A percentile compares a stretch with the other conserved stretches of the same genome.
Evolutionary conservation across 2,888 invertebrate genomes (phyloP).

Genomic region (Ernsta delagoae): DNA sequence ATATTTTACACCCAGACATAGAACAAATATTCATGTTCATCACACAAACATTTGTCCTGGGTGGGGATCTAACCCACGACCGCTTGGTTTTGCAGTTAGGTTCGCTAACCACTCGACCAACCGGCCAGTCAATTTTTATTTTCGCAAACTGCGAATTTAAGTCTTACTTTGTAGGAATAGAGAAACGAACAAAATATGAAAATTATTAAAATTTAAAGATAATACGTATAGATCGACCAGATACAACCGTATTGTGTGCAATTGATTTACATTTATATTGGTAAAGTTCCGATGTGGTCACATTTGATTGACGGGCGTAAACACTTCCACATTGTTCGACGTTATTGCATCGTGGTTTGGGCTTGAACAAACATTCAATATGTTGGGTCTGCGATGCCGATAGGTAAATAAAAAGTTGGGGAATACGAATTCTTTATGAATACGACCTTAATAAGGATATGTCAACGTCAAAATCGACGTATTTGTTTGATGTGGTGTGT

Average conservation of each 20-base stretch:
- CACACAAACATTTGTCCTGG: too few relatives aligned
- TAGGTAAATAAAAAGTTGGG: slow-evolving; percentile 1
- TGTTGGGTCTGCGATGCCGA: neutral
- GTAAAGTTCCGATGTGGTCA: slow-evolving; percentile 35
- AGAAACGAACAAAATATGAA: too few relatives aligned
- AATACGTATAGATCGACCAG: neutral
- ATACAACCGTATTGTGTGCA: neutral
- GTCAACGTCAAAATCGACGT: neutral
- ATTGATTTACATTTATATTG: slow-evolving; percentile 26
- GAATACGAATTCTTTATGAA: neutral
- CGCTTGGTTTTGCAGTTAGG: too few relatives aligned
- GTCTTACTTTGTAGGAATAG: too few relatives aligned
- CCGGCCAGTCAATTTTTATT: too few relatives aligned
- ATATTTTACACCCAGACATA: too few relatives aligned
- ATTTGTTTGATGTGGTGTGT: too few relatives aligned
- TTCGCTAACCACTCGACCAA: too few relatives aligned
- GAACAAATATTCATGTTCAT: too few relatives aligned
- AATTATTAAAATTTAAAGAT: too few relatives aligned
- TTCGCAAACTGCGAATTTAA: too few relatives aligned
- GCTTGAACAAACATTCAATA: slow-evolving; percentile 15
- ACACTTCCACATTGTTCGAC: slow-evolving; percentile 34
- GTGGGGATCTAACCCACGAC: too few relatives aligned
- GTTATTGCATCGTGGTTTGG: slow-evolving; percentile 30
- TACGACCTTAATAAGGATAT: neutral
- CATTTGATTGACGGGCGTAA: slow-evolving; percentile 48